Percentiles rank a stretch among this genome's conserved stretches.
Evolutionary conservation across 2,113 vertebrate genomes (phyloP).

Genomic region (Podocnemis expansa): DNA sequence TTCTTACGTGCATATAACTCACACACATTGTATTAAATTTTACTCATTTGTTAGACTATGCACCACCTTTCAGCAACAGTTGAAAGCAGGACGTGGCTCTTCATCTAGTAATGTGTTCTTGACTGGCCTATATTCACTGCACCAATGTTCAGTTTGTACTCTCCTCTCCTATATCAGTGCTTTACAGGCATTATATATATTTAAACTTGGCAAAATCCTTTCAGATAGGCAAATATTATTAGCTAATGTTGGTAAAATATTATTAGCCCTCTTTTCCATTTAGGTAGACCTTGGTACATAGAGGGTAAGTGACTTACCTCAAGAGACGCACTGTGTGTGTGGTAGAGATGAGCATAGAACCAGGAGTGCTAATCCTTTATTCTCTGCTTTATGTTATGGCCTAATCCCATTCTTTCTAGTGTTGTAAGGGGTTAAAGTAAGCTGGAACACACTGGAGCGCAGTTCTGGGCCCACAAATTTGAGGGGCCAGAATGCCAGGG

Average conservation of each 20-base stretch:
- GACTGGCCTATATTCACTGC: not conserved
- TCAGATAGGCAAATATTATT: not conserved
- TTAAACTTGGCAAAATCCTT: not conserved
- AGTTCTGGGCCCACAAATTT: too few relatives aligned
- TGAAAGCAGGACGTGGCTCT: slow-evolving; percentile 29
- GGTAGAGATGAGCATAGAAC: not conserved
- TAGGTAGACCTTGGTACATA: not conserved
- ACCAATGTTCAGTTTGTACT: fast-evolving
- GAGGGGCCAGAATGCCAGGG: too few relatives aligned
- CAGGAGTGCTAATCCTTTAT: not conserved
- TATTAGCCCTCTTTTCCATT: not conserved
- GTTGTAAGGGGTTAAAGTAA: too few relatives aligned
- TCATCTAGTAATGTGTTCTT: not conserved
- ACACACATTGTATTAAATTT: not conserved
- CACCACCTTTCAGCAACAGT: slow-evolving; percentile 2
- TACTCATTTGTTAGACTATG: not conserved
- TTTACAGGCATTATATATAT: not conserved
- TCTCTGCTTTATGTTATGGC: not conserved
- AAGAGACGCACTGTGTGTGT: too few relatives aligned
- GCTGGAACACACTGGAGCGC: too few relatives aligned
- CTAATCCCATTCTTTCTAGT: not conserved
- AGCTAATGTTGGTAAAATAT: too few relatives aligned
- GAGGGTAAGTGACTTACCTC: too few relatives aligned
- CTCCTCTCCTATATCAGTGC: not conserved
- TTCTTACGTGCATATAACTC: not conserved